phyloP scores from a whole-genome alignment of 2,888 invertebrate species.

The Calameuta filiformis region DNA sequence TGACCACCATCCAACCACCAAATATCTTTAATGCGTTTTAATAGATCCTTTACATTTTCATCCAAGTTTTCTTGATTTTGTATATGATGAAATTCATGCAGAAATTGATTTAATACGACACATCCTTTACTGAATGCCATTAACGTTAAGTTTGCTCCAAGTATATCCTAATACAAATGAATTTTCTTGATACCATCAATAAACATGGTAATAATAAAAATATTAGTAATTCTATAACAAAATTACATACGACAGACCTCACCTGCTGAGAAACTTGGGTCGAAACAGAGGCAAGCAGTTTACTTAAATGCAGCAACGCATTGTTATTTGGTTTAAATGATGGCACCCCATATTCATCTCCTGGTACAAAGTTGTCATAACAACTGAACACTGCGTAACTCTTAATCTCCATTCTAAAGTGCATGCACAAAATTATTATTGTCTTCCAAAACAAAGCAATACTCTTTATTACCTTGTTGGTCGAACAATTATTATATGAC shows the following conservation, averaged over 20 bases:
- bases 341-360: slow-evolving; percentile 85
- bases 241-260: neutral
- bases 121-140: slow-evolving; percentile 95
- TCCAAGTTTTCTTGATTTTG: slow-evolving; percentile 76
- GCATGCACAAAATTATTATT: neutral
- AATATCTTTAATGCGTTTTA: slow-evolving; percentile 79
- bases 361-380: slow-evolving; percentile 88
- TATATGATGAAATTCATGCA: slow-evolving; percentile 85
- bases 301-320: slow-evolving; percentile 79
- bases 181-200: slow-evolving; percentile 71
- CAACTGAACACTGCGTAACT: slow-evolving; percentile 77
- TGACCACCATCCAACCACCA: slow-evolving; percentile 95
- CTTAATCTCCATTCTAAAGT: slow-evolving; percentile 79
- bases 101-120: slow-evolving; percentile 90
- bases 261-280: slow-evolving; percentile 8
- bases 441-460: neutral
- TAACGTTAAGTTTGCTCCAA: slow-evolving; percentile 72
- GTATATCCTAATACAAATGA: slow-evolving; percentile 65
- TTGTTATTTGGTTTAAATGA: slow-evolving; percentile 79
- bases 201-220: slow-evolving; percentile 8
- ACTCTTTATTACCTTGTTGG: slow-evolving; percentile 74
- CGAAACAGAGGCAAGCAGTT: slow-evolving; percentile 59
- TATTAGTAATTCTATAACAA: neutral
- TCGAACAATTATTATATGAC: slow-evolving; percentile 78
- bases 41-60: slow-evolving; percentile 72